Evolutionary conservation across 2,113 vertebrate genomes (phyloP).

Genomic region (Anoplopoma fimbria): DNA sequence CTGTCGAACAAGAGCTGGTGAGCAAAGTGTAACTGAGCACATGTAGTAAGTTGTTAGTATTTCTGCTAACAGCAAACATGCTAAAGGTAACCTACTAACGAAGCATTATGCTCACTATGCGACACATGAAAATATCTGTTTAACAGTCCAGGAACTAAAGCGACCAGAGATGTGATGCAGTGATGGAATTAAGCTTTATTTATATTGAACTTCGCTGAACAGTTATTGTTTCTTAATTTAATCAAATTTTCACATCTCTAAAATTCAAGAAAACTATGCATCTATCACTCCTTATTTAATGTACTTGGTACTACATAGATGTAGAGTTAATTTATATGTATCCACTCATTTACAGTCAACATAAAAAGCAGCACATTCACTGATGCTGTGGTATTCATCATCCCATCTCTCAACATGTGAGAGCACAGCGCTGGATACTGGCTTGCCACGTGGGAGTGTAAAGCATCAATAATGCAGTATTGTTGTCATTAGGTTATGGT

Average conservation of each 20-base stretch:
- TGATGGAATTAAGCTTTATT: background rate
- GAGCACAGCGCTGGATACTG: constrained; percentile 7
- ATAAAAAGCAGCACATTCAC: background rate
- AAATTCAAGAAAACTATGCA: background rate
- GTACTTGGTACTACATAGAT: background rate
- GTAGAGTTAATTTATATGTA: background rate
- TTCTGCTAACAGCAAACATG: background rate
- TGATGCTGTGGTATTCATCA: constrained; percentile 18
- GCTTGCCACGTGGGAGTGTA: constrained; percentile 37
- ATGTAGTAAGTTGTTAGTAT: background rate
- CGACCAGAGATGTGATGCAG: background rate
- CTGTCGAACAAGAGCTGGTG: background rate
- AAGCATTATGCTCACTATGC: background rate
- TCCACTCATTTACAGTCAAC: constrained; percentile 17
- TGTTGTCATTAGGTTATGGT: constrained; percentile 41
- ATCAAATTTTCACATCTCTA: background rate
- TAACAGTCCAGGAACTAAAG: background rate
- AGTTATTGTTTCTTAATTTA: background rate
- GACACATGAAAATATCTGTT: background rate
- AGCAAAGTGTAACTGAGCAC: background rate
- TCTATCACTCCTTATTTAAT: background rate
- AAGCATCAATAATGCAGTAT: constrained; percentile 40
- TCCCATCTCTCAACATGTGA: too few species aligned
- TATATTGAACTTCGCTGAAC: background rate
- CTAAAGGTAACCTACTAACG: background rate